These are phyloP conservation scores for Oedothorax gibbosus DNA, from an alignment of 1,140 invertebrate genomes.

Conservation along the genomic window DNA sequence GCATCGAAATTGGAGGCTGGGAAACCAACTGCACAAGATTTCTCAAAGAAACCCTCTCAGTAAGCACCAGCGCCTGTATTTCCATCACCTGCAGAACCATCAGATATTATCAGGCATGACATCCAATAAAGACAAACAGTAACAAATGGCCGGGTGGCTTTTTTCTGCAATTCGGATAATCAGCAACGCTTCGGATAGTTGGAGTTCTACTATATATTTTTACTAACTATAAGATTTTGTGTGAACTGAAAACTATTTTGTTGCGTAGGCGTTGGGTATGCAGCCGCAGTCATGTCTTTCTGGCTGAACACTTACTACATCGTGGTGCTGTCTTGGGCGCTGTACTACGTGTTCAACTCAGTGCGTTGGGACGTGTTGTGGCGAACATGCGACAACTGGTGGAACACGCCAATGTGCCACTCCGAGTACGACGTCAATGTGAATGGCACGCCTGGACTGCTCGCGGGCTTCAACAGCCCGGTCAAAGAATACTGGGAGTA, in stretches of 20 bases:
- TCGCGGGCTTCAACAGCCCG: conserved; percentile 69
- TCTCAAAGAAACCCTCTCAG: no score
- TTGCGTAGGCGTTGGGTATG: conserved; percentile 92
- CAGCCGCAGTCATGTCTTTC: conserved; percentile 97
- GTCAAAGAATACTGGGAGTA: conserved; percentile 98
- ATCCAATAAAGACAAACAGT: no score
- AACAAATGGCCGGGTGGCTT: no score
- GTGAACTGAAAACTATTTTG: not conserved
- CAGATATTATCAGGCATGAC: no score
- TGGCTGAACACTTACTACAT: conserved; percentile 99
- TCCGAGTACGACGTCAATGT: conserved; percentile 68
- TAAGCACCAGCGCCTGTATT: no score
- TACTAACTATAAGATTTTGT: no score
- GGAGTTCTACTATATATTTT: no score
- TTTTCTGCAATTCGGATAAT: no score
- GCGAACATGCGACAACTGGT: conserved; percentile 93
- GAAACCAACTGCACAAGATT: no score
- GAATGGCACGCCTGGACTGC: conserved; percentile 65
- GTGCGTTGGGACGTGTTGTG: conserved; percentile 90
- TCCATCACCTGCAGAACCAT: no score
- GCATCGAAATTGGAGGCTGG: no score
- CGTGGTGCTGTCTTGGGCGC: conserved; percentile 96
- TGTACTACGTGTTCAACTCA: conserved; percentile 97
- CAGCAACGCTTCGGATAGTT: no score
- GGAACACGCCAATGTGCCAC: conserved; percentile 80